Conservation (phyloP, 2,113 vertebrate species). For the Macrotus californicus region DNA sequence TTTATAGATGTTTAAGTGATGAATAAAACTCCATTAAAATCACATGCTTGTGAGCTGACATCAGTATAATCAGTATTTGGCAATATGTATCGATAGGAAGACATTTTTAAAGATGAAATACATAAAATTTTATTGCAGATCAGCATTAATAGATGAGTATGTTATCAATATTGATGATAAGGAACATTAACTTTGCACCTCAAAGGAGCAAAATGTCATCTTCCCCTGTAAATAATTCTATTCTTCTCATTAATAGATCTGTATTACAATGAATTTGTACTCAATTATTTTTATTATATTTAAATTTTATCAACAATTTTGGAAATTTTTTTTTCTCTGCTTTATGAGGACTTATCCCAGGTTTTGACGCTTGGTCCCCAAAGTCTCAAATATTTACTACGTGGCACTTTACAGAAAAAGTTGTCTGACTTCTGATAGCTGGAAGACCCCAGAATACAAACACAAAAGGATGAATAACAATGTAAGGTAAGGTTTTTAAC, state of each 20-base stretch:
- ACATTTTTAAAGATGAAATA: neutral
- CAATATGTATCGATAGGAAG: neutral
- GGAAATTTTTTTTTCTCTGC: neutral
- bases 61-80: neutral
- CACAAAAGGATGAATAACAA: neutral
- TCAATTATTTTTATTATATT: neutral
- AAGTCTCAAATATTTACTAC: neutral
- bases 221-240: neutral
- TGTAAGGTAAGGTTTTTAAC: neutral
- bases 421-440: neutral
- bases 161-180: neutral
- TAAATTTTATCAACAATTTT: neutral
- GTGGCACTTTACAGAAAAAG: neutral
- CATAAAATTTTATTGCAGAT: neutral
- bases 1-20: neutral
- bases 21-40: neutral
- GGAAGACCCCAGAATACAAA: neutral
- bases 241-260: neutral
- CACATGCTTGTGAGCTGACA: neutral
- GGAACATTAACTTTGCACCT: neutral
- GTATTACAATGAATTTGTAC: neutral
- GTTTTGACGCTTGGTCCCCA: neutral
- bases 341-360: neutral
- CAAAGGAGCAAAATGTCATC: neutral
- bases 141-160: neutral